Base-by-base conservation (phyloP, 2,797 vertebrate species). In the Leontocebus nigricollis region DNA sequence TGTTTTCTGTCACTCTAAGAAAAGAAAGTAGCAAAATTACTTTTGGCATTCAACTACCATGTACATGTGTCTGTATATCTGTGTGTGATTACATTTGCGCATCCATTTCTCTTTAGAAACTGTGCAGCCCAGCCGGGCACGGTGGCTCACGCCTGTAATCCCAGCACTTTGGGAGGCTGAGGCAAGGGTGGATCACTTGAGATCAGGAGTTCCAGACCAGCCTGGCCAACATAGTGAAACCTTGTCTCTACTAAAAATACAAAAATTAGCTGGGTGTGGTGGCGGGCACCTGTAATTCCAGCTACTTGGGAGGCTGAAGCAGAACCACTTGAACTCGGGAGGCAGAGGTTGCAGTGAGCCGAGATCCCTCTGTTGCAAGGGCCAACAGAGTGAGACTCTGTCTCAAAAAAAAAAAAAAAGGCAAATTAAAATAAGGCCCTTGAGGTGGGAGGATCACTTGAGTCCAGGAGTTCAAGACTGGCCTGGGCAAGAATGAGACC, bases 1-100 rank as follows among this genome's bases (percentile, higher is more conserved):
- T 82, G 88, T 89, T 94, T 95, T 94, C 89, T 75, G 41, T 81
- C 50, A 92, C n/a, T 79, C 27, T 92, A 90, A 95, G 88, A 76
- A 95, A 94, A 96, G 46, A 82, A 73, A 95, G 81, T 64, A 77
- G 64, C n/a, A 61, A 57, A 81, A 30, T 87, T 73, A 67, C 84
- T 89, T 95, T 79, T 83, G 86, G 87, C 44, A 46, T 79, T 59
- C 48, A 79, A 33, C 41, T 70, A 88, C 77, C 6, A 1, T 39
- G 22, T n/a, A 44, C 2, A 1, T 79, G 17, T 88, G 30, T 50
- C 83, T 95, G 55, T 14, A 9, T 67, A 90, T 77, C 55, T 73
- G 22, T 77, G 6, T 94, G 61, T 64, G 67, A 59, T 82, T 55
- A 48, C 2, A 4, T 93, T 27, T 95, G 48, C 46, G 26, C 20